Base-by-base conservation (phyloP, 2,797 vertebrate species). In the Cottoperca gobio region DNA sequence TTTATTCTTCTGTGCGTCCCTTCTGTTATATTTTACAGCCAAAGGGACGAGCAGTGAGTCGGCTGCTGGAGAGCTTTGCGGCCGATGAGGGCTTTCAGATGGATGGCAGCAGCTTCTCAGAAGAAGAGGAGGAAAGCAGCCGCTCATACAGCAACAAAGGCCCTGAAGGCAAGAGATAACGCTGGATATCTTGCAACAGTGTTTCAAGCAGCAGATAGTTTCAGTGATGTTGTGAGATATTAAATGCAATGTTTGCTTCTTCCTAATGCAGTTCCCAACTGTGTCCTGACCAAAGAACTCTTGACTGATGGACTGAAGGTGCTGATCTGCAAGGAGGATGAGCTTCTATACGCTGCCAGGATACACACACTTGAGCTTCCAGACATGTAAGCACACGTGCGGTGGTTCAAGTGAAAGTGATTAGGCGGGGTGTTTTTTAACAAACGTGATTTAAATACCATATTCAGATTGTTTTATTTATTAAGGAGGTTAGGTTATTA, bases 281-380 rank as follows among this genome's bases (percentile, higher is more conserved):
- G 97, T 75, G 89, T 97, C 78, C 96, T 99, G 54, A 97, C 96
- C 93, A 98, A 97, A 93, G 97, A 98, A 1, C 95, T 97, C 60
- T 88, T 99, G 87, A 96, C 95, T 40, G 97, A 98, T 0, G 98
- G 97, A 5, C 90, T 99, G 39, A 96, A 97, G 14, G 96, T 99
- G 76, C 95, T 99, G 79, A 97, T 99, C 82, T 97, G 97, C 64
- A 97, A 99, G 96, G 98, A 99, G 35, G 98, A 99, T 85, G 98
- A 99, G 89, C 96, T 99, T 58, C 94, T 99, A 7, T 99, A 99
- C 0, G 97, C 98, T 0, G 98, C 97, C 1, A 96, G 96, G 1
- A 96, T 99, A 81, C 97, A 97, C 84, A 96, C 95, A 0, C 93
- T 97, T 79, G 97, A 98, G 69, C 94, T 97, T 0, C 96, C 97